Evolutionary conservation across 1,140 invertebrate genomes (phyloP).

Genomic region (Helicoverpa armigera): DNA sequence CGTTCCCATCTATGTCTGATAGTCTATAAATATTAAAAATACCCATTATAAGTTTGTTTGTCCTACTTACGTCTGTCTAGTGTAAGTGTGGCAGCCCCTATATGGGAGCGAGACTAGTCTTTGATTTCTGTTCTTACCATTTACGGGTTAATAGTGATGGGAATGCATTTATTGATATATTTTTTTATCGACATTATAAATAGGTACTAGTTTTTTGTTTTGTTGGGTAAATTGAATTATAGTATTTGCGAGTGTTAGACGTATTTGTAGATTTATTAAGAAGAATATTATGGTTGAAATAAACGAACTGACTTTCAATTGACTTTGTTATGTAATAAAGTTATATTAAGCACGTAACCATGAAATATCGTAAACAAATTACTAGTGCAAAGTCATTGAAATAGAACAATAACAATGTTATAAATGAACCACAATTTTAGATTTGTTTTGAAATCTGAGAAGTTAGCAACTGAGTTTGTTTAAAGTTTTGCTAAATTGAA

Average conservation of each 20-base stretch:
- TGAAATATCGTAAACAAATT: constrained; percentile 1
- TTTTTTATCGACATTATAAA: background rate
- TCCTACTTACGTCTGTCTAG: background rate
- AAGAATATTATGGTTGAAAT: too few species aligned
- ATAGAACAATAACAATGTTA: background rate
- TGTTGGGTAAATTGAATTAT: background rate
- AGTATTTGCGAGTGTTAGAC: too few species aligned
- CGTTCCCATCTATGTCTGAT: too few species aligned
- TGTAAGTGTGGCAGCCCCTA: constrained; percentile 31
- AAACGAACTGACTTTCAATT: background rate
- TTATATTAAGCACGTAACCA: constrained; percentile 4
- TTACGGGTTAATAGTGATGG: constrained; percentile 25
- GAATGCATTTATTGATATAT: constrained; percentile 9
- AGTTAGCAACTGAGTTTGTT: background rate
- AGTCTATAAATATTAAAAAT: constrained; percentile 29
- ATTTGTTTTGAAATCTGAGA: constrained; percentile 20
- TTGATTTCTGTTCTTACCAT: constrained; percentile 36
- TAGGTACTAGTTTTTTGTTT: background rate
- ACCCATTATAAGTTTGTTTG: constrained; percentile 28
- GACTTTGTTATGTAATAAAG: background rate
- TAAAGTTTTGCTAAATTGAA: background rate
- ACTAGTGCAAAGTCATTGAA: background rate
- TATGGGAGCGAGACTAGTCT: constrained; percentile 12
- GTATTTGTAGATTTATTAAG: too few species aligned
- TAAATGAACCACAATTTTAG: background rate